Percentiles rank a stretch among this genome's conserved stretches.
phyloP scores from a whole-genome alignment of 2,113 vertebrate genomes.

The Spilogale gracilis region DNA sequence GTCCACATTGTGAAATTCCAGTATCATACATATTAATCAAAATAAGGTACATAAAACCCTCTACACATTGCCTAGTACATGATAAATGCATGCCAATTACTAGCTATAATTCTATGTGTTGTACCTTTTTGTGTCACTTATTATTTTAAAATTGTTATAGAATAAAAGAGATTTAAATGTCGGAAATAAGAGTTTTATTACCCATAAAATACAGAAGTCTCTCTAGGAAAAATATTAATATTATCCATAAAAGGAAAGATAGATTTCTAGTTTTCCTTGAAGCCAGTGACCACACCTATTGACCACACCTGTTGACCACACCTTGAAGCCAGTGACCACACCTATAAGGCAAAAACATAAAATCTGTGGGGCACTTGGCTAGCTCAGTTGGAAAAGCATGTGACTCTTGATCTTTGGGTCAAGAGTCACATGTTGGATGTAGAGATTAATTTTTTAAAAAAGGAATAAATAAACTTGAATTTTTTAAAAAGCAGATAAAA shows the following conservation, averaged over 20 bases:
- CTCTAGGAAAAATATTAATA: slow-evolving; percentile 4
- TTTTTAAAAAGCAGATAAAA: background rate
- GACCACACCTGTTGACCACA: background rate
- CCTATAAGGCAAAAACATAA: background rate
- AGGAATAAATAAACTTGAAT: background rate
- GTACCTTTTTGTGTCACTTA: slow-evolving; percentile 27
- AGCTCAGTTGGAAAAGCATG: background rate
- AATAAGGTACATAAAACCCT: background rate
- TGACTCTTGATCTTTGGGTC: background rate
- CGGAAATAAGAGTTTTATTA: background rate
- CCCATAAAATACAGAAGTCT: background rate
- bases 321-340: background rate
- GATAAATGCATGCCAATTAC: background rate
- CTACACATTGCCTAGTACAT: background rate
- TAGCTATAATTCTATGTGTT: background rate
- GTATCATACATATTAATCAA: background rate
- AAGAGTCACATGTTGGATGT: background rate
- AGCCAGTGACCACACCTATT: background rate
- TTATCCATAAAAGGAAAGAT: background rate
- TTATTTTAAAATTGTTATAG: background rate
- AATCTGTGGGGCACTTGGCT: background rate
- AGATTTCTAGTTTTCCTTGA: slow-evolving; percentile 9
- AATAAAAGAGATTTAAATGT: slow-evolving; percentile 24
- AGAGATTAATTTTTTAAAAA: background rate
- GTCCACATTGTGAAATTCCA: background rate